Evolutionary conservation across 2,888 invertebrate species (phyloP), one percentile per base, ranked within the genome.

Genomic region (Athetis lepigone): DNA sequence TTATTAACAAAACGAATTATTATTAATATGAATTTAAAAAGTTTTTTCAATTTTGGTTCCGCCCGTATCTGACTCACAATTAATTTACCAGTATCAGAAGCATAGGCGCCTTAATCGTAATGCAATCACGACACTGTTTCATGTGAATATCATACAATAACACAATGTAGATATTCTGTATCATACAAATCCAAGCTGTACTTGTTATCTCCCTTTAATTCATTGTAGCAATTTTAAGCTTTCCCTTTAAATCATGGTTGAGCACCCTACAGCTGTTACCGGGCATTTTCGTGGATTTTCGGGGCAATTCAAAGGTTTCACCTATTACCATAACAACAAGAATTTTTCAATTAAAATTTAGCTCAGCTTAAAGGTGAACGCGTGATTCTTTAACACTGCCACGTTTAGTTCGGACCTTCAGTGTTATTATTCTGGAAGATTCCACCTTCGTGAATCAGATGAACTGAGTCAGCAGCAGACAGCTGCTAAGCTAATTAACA

Each of bases 311-410:
- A 23, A 54, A 27, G 16, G 27, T 23, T 23, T 16, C 29, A 19
- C 19, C 19, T 25, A 51, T 63, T 66, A 66, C 47, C 68, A 68
- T 60, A 59, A 63, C 70, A 65, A 62, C 50, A 57, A 52, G 36
- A 58, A 63, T 52, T 43, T n/a, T 55, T 54, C 61, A 62, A 79
- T 76, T 72, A 76, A 65, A 68, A 76, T 76, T 64, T 61, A 47
- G 39, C 23, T 45, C 43, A 39, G n/a, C 39, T 21, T 27, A 18
- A 21, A 8, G 16, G 3, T 25, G 16, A 37, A 25, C 16, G 75
- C 70, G 60, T 50, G 55, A 65, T 59, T 58, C 45, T 61, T 61
- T 59, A 47, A 42, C 23, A 37, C 27, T 23, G 21, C 50, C 29
- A 27, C 45, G 18, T 40, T 57, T 58, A 62, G 58, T 42, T 55